Conservation (phyloP, 1,140 invertebrate genomes). For the Leptopilina clavipes region DNA sequence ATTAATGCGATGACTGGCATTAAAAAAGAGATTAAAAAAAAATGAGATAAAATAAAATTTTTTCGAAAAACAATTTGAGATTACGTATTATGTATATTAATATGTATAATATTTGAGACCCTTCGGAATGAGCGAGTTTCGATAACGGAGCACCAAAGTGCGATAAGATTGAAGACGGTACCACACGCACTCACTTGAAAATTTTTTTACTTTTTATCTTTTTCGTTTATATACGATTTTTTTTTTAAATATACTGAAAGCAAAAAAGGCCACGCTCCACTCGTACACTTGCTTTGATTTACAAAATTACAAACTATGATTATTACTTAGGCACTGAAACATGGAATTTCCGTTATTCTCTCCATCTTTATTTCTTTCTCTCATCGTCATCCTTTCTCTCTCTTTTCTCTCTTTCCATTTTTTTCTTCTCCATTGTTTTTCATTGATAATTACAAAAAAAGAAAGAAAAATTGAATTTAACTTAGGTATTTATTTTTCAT, state of each 20-base stretch:
- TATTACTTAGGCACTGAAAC: conserved; percentile 56
- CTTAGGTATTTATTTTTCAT: no score
- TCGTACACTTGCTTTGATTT: conserved; percentile 29
- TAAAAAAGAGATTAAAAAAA: background rate
- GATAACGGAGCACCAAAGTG: conserved; percentile 21
- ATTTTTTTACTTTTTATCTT: conserved; percentile 27
- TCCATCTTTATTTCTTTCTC: conserved; percentile 39
- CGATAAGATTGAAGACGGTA: conserved; percentile 2
- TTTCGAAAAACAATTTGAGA: background rate
- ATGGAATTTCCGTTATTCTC: conserved; percentile 52
- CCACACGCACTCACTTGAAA: background rate
- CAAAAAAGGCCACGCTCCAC: conserved; percentile 45
- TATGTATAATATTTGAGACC: background rate
- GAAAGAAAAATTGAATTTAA: no score
- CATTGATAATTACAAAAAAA: background rate
- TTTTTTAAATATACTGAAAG: conserved; percentile 36
- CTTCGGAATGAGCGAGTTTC: conserved; percentile 24
- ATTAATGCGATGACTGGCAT: background rate
- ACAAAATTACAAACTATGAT: conserved; percentile 35
- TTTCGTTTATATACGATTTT: conserved; percentile 24
- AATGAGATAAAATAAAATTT: background rate
- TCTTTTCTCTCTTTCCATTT: background rate
- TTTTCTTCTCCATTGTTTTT: no score
- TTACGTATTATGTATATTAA: conserved; percentile 8
- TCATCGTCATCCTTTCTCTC: background rate